phyloP scores from a whole-genome alignment of 1,140 invertebrate species.

The Saxidomus purpurata region DNA sequence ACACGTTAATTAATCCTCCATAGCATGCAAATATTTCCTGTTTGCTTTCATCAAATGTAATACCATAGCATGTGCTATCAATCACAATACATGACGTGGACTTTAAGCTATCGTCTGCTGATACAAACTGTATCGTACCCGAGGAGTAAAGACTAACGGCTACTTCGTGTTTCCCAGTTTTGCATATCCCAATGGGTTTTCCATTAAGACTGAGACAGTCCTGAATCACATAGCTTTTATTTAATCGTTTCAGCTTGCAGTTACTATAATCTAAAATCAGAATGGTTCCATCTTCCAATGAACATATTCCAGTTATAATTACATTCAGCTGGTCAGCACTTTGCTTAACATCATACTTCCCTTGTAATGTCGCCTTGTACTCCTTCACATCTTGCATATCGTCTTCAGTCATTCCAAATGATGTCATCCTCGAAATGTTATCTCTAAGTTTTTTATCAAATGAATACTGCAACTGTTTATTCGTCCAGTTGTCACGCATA shows the following conservation, averaged over 20 bases:
- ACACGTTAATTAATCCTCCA: neutral
- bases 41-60: neutral
- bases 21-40: neutral
- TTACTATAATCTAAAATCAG: neutral
- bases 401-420: too few species aligned
- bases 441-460: neutral
- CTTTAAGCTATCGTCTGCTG: neutral
- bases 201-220: neutral
- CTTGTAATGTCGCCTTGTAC: neutral
- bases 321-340: neutral
- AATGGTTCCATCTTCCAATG: neutral
- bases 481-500: neutral
- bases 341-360: neutral
- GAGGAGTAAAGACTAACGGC: neutral
- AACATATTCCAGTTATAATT: neutral
- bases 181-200: neutral
- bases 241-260: neutral
- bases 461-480: neutral
- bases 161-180: neutral
- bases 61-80: neutral
- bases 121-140: neutral
- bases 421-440: neutral
- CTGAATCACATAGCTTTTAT: neutral
- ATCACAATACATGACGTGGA: neutral
- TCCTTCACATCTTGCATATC: slow-evolving; percentile 8